Base-by-base conservation (phyloP, 2,888 invertebrate species). In the Antitype chi region DNA sequence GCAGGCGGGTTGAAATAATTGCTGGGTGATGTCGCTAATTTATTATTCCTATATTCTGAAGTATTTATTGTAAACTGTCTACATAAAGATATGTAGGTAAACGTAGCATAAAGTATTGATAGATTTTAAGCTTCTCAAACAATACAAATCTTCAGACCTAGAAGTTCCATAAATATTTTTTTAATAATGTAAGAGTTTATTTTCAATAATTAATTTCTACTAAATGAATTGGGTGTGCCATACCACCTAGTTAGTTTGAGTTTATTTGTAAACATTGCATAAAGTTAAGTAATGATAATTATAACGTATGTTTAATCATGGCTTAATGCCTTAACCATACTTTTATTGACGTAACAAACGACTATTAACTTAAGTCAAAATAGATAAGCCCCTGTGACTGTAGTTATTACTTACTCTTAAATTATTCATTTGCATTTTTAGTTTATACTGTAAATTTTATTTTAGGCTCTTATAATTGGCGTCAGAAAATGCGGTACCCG, bases 401-500 rank as follows among this genome's bases (percentile, higher is more conserved):
- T 20, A 47, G 4, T n/a, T 25, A 64, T 25, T 47, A 25, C 47
- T 25, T 25, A 11, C 7, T 20, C 9, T 25, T 20, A 20, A 23
- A 49, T 28, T 2, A 23, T 52, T 23, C 8, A 3, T 5, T 25
- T 23, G 3, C 2, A 11, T 53, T 23, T 17, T 53, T 32, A 23
- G 15, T 9, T 17, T 47, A 47, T 11, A 47, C 0, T 5, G 25
- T 15, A 20, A 17, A 15, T 38, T 63, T 15, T 38, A 15, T 38
- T 38, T 60, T 97, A 98, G 97, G 98, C 98, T 59, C 97, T 99
- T 87, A 99, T 99, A 91, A 98, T 99, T 88, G 99, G 99, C 70
- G 99, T 99, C 49, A 97, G 99, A 89, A 99, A 99, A 97, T 99
- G 99, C 91, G 99, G 99, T 32, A 99, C 99, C 0, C 97, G 99